Percentiles rank a stretch among this genome's conserved stretches.
Conservation (phyloP, 2,797 vertebrate species). For the Gallinago nigripennis region DNA sequence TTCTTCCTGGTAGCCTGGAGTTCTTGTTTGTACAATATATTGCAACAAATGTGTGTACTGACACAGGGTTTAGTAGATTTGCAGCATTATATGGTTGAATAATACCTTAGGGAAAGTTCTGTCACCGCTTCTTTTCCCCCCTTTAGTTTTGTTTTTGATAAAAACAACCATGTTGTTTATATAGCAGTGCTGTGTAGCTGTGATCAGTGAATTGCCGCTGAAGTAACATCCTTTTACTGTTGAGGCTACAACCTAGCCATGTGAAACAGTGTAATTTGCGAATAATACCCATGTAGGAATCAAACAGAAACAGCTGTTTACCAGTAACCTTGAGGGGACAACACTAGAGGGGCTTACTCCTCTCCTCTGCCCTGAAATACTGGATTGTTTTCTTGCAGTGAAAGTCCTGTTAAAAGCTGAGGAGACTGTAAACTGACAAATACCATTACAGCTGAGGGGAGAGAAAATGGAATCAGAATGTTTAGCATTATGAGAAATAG, state of each 20-base stretch:
- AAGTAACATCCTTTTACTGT: slow-evolving; percentile 21
- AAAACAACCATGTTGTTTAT: neutral
- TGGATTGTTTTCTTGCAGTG: slow-evolving; percentile 43
- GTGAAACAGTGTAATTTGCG: slow-evolving; percentile 44
- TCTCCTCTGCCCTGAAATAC: slow-evolving; percentile 52
- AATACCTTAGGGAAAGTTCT: slow-evolving; percentile 61
- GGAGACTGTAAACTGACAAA: slow-evolving; percentile 51
- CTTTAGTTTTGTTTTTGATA: neutral
- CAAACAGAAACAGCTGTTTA: slow-evolving; percentile 24
- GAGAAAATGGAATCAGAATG: slow-evolving; percentile 10
- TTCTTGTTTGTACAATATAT: neutral
- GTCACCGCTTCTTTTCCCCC: neutral
- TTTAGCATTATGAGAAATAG: neutral
- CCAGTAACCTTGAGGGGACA: slow-evolving; percentile 69
- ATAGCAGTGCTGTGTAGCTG: neutral
- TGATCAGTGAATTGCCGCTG: slow-evolving; percentile 14
- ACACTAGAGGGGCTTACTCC: slow-evolving; percentile 8
- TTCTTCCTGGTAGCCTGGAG: neutral
- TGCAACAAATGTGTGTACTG: slow-evolving; percentile 22
- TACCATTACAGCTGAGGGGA: neutral
- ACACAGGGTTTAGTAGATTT: slow-evolving; percentile 1
- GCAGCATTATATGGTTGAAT: neutral
- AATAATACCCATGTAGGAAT: neutral
- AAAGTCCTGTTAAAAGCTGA: slow-evolving; percentile 42
- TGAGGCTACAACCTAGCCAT: slow-evolving; percentile 1